Conservation (phyloP, 2,888 invertebrate genomes). For the Rhingia campestris region DNA sequence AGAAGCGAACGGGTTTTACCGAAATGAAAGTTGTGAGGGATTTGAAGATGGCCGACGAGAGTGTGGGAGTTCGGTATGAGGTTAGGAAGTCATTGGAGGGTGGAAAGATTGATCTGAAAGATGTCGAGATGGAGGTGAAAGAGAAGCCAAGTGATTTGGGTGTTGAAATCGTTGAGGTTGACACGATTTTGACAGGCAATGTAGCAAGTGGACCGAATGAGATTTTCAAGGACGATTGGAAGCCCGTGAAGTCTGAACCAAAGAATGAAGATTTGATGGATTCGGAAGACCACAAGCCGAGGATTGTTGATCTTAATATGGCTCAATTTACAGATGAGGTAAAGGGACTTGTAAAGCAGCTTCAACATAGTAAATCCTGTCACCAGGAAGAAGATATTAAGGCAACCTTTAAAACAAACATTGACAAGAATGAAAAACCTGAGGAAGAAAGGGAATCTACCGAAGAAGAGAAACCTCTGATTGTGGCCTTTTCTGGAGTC, state of each 20-base stretch:
- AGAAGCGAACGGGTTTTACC: slow-evolving; percentile 78
- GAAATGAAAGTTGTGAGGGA: slow-evolving; percentile 75
- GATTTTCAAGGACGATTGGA: background rate
- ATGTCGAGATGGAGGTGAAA: slow-evolving; percentile 37
- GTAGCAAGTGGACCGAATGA: background rate
- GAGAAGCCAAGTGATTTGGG: background rate
- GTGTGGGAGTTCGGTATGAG: slow-evolving; percentile 38
- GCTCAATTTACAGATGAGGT: background rate
- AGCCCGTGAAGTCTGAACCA: background rate
- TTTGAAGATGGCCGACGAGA: slow-evolving; percentile 18
- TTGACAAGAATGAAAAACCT: slow-evolving; percentile 75
- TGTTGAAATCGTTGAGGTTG: background rate
- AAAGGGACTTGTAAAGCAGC: background rate
- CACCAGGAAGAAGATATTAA: background rate
- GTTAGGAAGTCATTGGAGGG: slow-evolving; percentile 35
- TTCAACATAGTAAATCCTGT: background rate
- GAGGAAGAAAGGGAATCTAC: background rate
- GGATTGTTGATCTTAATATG: background rate
- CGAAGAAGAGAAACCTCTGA: slow-evolving; percentile 27
- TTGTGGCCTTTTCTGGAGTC: slow-evolving; percentile 11
- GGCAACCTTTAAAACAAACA: slow-evolving; percentile 59
- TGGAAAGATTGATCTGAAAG: slow-evolving; percentile 52
- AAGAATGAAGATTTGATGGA: background rate
- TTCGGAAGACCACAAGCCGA: background rate
- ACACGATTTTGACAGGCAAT: background rate